Conservation (phyloP, 2,888 invertebrate genomes). For the Andrena minutula region DNA sequence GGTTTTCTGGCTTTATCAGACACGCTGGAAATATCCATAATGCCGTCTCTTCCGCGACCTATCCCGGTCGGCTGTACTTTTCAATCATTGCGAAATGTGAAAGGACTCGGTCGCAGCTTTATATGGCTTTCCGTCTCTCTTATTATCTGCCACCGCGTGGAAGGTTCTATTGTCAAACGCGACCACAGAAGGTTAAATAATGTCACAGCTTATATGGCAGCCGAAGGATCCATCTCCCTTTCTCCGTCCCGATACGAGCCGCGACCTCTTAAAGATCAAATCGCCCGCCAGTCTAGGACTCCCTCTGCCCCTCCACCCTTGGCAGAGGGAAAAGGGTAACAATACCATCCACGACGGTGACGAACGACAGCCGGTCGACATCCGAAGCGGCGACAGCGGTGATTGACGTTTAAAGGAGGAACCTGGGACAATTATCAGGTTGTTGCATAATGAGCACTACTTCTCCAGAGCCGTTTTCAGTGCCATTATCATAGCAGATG, state of each 20-base stretch:
- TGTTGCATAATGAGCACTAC: not conserved
- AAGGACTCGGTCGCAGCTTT: slow-evolving; percentile 61
- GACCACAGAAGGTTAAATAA: slow-evolving; percentile 59
- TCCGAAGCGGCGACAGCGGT: not conserved
- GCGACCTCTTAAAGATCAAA: slow-evolving; percentile 42
- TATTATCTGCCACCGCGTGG: slow-evolving; percentile 48
- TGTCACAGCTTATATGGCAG: slow-evolving; percentile 61
- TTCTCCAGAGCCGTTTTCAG: too few relatives aligned
- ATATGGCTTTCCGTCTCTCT: slow-evolving; percentile 63
- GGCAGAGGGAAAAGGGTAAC: not conserved
- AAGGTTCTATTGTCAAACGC: slow-evolving; percentile 62
- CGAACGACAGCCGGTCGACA: not conserved
- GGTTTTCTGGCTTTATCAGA: slow-evolving; percentile 52
- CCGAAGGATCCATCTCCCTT: slow-evolving; percentile 29
- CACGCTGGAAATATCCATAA: slow-evolving; percentile 59
- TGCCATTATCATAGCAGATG: too few relatives aligned
- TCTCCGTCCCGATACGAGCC: slow-evolving; percentile 23
- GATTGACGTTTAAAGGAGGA: not conserved
- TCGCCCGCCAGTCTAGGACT: not conserved
- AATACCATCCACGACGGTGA: not conserved
- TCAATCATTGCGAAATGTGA: slow-evolving; percentile 68
- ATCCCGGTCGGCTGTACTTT: slow-evolving; percentile 54
- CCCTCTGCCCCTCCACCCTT: not conserved
- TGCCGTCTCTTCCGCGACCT: slow-evolving; percentile 63
- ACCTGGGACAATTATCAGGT: not conserved